Conservation (phyloP, 2,888 invertebrate species). For the Cheilosia grossa region DNA sequence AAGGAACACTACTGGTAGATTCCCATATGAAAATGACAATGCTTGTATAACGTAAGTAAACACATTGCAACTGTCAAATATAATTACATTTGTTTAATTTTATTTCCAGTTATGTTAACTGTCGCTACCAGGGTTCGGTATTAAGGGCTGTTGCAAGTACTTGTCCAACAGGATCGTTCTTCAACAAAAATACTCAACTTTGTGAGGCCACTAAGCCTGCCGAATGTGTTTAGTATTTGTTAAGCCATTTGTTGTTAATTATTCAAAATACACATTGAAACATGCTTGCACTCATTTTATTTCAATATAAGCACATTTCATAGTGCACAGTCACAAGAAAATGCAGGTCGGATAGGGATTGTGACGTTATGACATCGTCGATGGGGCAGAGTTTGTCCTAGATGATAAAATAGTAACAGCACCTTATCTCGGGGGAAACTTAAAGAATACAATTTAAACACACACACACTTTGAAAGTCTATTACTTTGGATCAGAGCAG, state of each 20-base stretch:
- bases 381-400: too few relatives aligned
- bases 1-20: constrained; percentile 12
- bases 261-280: constrained; percentile 1
- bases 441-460: too few relatives aligned
- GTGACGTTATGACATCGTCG: too few relatives aligned
- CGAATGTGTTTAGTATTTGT: constrained; percentile 16
- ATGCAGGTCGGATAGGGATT: too few relatives aligned
- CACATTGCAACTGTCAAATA: not conserved
- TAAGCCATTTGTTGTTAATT: not conserved
- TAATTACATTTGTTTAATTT: not conserved
- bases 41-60: constrained; percentile 23
- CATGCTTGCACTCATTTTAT: not conserved
- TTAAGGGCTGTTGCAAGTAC: constrained; percentile 21
- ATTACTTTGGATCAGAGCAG: too few relatives aligned
- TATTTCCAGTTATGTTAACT: constrained; percentile 30
- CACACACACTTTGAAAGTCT: too few relatives aligned
- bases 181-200: constrained; percentile 18
- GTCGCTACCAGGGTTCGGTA: constrained; percentile 9
- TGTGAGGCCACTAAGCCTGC: constrained; percentile 23
- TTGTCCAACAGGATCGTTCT: constrained; percentile 15
- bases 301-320: too few relatives aligned
- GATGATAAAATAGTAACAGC: too few relatives aligned
- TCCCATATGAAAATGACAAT: constrained; percentile 13
- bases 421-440: too few relatives aligned
- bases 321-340: too few relatives aligned